These are phyloP conservation scores for Dryoscopus gambensis DNA, from an alignment of 2,113 vertebrate genomes.

Conservation along the genomic window DNA sequence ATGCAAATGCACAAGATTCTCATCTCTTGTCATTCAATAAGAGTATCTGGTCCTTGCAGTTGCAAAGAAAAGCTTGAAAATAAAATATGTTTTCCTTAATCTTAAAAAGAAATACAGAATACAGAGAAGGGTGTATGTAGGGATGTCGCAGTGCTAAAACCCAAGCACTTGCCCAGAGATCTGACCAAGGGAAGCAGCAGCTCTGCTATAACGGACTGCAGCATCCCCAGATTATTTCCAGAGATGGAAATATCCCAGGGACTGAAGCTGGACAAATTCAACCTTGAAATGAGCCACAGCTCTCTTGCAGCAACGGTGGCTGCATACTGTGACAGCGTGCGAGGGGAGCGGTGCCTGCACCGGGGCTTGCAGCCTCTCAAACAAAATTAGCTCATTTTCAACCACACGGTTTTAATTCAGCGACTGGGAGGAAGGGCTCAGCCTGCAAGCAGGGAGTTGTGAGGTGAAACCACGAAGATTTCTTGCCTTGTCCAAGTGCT, in stretches of 20 bases:
- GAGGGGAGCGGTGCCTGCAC: neutral
- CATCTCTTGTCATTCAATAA: neutral
- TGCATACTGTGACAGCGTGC: neutral
- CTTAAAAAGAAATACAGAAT: neutral
- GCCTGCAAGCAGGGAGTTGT: neutral
- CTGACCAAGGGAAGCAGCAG: neutral
- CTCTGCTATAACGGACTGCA: rapidly evolving
- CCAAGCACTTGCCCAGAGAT: neutral
- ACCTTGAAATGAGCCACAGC: slow-evolving; percentile 35
- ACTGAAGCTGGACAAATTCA: slow-evolving; percentile 41
- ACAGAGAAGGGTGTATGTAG: neutral
- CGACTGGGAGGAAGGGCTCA: neutral
- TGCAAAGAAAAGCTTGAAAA: neutral
- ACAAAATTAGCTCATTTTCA: neutral
- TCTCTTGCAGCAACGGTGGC: neutral
- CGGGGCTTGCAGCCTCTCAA: neutral
- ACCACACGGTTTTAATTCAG: rapidly evolving
- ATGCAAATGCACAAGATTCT: neutral
- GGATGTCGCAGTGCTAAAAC: neutral
- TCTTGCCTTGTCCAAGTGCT: neutral
- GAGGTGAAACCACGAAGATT: neutral
- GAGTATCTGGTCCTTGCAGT: neutral
- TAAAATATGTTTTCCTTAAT: neutral
- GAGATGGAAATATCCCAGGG: slow-evolving; percentile 15
- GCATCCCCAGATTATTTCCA: neutral